Evolutionary conservation across 1,140 invertebrate genomes (phyloP), one percentile per base, ranked within the genome.

Genomic region (Dysdera silvatica): DNA sequence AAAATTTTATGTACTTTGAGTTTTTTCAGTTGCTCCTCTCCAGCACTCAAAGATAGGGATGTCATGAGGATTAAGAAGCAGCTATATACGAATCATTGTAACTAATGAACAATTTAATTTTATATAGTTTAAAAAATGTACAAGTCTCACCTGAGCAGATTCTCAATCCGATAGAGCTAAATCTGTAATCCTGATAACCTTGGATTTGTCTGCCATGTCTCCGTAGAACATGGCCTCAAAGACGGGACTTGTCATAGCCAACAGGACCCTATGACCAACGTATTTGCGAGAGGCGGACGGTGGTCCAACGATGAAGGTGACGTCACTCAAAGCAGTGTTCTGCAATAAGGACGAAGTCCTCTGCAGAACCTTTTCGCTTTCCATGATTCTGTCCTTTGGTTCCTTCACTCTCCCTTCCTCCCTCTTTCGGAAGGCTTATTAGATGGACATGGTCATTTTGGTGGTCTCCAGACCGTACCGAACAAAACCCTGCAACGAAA

Each of bases 141-240:
- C n/a, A 16, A 6, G 1, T 23, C 40, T 65, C 69, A 72, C 48
- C 71, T 70, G 20, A 72, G 48, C 3, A 72, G 55, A 65, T 72
- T 72, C 54, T 72, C 71, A 72, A 72, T 51, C 70, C 71, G 14
- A 72, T 71, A n/a, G 71, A 12, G 70, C 71, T 14, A 72, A 33
- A 52, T 72, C 71, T 4, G 71, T 67, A 18, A 72, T 71, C n/a
- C 71, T 67, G 40, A 72, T 71, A 18, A 72, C 71, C 64, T 72
- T 72, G 24, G 66, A 70, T 45, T 72, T 72, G 61, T 72, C 71
- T n/a, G 71, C 71, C 71, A 72, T 72, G 51, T 72, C 71, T 5
- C 71, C 71, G 35, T 72, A 72, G 51, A 72, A 72, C 71, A 72
- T 72, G 47, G 71, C 66, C 43, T 72, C 71, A 59, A 72, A 72